phyloP scores from a whole-genome alignment of 2,888 invertebrate species.

The Galerucella pusilla region DNA sequence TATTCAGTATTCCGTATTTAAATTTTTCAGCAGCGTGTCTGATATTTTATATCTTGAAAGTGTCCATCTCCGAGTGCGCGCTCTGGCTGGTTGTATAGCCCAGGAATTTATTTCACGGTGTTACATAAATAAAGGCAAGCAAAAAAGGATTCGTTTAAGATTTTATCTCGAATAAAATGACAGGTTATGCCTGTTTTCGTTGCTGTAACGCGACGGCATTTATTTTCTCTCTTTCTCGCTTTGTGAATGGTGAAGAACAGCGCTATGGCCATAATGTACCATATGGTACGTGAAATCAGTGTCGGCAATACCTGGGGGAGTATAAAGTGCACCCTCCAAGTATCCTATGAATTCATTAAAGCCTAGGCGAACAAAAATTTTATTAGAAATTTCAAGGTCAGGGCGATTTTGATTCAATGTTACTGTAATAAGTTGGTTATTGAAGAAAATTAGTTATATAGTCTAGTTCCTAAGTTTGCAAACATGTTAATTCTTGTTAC shows the following conservation, averaged over 20 bases:
- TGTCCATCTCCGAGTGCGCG: constrained; percentile 21
- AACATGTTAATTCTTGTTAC: no score
- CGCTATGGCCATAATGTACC: constrained; percentile 12
- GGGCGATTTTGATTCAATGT: no score
- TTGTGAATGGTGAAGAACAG: constrained; percentile 14
- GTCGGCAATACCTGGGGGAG: constrained; percentile 4
- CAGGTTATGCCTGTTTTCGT: constrained; percentile 41
- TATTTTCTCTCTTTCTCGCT: constrained; percentile 10
- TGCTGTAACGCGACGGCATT: constrained; percentile 23
- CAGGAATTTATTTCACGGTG: constrained; percentile 38
- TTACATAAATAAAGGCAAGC: constrained; percentile 40
- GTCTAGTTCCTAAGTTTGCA: no score
- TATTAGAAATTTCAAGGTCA: no score
- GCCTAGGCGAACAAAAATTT: not conserved
- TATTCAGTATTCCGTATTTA: constrained; percentile 18
- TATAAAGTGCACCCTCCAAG: not conserved
- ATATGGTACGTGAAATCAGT: constrained; percentile 21
- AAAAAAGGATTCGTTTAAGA: constrained; percentile 43
- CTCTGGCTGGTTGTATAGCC: constrained; percentile 17
- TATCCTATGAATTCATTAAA: not conserved
- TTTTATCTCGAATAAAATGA: constrained; percentile 40
- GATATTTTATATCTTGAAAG: constrained; percentile 30
- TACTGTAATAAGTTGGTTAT: no score
- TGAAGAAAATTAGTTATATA: no score
- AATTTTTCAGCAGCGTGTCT: constrained; percentile 29